A percentile compares a stretch with the other conserved stretches of the same genome.
Conservation (phyloP, 2,797 vertebrate species). For the Gadopsis marmoratus region DNA sequence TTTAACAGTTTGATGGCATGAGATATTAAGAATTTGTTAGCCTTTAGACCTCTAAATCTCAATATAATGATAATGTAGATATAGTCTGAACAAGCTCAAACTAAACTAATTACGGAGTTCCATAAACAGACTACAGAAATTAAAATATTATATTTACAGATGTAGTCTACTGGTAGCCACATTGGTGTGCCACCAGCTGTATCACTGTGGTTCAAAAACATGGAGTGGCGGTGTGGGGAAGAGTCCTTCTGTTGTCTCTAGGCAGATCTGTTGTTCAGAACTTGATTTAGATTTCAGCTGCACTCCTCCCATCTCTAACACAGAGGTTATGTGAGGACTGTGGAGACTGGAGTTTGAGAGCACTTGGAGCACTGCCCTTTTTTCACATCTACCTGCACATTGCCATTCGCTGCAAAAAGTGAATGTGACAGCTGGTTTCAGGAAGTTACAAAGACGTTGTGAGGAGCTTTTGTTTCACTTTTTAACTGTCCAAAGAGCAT, state of each 20-base stretch:
- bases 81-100: constrained; percentile 10
- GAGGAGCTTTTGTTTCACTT: neutral
- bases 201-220: constrained; percentile 11
- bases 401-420: constrained; percentile 1
- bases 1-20: neutral
- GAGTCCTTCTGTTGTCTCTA: constrained; percentile 5
- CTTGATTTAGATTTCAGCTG: constrained; percentile 40
- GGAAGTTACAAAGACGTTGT: neutral
- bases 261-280: constrained; percentile 25
- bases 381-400: constrained; percentile 24
- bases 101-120: neutral
- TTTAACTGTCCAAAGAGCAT: neutral
- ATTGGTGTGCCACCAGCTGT: constrained; percentile 1
- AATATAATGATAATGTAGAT: neutral
- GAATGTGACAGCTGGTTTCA: constrained; percentile 16
- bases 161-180: neutral
- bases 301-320: constrained; percentile 18
- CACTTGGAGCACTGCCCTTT: constrained; percentile 3
- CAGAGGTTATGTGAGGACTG: constrained; percentile 35
- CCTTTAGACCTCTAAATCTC: neutral
- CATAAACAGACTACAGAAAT: neutral
- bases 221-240: neutral
- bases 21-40: neutral
- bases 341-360: constrained; percentile 14
- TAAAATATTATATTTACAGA: neutral